Evolutionary conservation across 2,888 invertebrate species (phyloP).

Genomic region (Apotomis turbidana): DNA sequence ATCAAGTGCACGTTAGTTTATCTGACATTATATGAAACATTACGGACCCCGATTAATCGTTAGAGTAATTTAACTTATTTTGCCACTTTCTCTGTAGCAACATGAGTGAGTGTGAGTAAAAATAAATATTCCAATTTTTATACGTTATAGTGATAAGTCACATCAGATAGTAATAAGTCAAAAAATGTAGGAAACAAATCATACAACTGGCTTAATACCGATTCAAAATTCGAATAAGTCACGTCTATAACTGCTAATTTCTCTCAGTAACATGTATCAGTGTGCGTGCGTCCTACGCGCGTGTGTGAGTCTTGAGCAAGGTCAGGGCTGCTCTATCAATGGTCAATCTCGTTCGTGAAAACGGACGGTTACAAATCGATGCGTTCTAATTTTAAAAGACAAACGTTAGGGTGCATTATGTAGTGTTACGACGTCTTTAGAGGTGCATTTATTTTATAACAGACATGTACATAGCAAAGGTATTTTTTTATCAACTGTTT

Average conservation of each 20-base stretch:
- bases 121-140: too few species aligned
- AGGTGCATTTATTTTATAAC: background rate
- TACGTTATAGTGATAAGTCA: too few species aligned
- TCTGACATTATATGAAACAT: too few species aligned
- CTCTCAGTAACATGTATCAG: conserved; percentile 11
- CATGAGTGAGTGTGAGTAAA: too few species aligned
- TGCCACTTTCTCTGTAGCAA: too few species aligned
- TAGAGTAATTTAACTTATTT: too few species aligned
- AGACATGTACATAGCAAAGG: too few species aligned
- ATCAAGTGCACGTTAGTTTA: too few species aligned
- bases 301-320: conserved; percentile 79
- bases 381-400: conserved; percentile 49
- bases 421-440: background rate
- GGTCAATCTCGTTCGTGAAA: conserved; percentile 74
- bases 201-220: background rate
- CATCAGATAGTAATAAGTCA: too few species aligned
- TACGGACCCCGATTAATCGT: too few species aligned
- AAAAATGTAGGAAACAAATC: too few species aligned
- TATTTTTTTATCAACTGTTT: too few species aligned
- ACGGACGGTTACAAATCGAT: conserved; percentile 60
- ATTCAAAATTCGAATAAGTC: conserved; percentile 7
- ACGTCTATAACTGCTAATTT: conserved; percentile 17
- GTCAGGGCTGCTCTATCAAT: conserved; percentile 80
- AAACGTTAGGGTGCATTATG: conserved; percentile 33
- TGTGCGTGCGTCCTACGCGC: conserved; percentile 46